Evolutionary conservation across 2,888 invertebrate species (phyloP).

Genomic region (Rapana venosa): DNA sequence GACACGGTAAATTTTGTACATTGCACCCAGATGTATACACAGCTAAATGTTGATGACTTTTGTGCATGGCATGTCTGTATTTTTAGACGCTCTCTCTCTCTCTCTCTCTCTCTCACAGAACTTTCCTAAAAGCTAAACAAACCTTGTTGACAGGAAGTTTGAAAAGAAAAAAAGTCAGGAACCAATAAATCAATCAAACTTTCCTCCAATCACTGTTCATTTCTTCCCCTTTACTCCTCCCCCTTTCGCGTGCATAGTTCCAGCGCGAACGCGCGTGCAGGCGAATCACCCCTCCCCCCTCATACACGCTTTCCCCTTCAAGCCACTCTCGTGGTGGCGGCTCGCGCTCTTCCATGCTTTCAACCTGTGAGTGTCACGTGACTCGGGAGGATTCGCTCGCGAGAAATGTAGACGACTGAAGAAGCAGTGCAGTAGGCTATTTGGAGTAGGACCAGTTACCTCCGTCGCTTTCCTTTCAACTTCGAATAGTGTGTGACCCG

Average conservation of each 20-base stretch:
- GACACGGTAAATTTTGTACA: too few relatives aligned
- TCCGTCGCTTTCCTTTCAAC: neutral
- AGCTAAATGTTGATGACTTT: too few relatives aligned
- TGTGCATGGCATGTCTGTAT: too few relatives aligned
- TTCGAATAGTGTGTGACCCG: neutral
- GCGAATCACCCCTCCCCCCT: neutral
- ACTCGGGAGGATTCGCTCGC: neutral
- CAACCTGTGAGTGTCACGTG: slow-evolving; percentile 18
- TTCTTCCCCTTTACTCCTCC: neutral
- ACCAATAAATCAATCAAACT: slow-evolving; percentile 10
- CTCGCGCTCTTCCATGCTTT: slow-evolving; percentile 3
- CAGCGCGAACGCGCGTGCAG: neutral
- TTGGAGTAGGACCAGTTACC: neutral
- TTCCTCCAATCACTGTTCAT: slow-evolving; percentile 33
- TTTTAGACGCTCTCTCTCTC: neutral
- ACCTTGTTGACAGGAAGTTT: slow-evolving; percentile 1
- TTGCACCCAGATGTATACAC: too few relatives aligned
- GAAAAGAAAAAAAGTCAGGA: neutral
- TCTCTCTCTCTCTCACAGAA: neutral
- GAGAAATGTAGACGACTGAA: neutral
- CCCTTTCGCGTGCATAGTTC: neutral
- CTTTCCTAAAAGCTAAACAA: neutral
- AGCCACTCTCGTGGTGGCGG: neutral
- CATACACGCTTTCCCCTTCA: neutral
- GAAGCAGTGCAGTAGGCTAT: neutral